These are phyloP conservation scores for Telmatochromis sp. DNA, from an alignment of 2,113 vertebrate genomes.

Conservation along the genomic window DNA sequence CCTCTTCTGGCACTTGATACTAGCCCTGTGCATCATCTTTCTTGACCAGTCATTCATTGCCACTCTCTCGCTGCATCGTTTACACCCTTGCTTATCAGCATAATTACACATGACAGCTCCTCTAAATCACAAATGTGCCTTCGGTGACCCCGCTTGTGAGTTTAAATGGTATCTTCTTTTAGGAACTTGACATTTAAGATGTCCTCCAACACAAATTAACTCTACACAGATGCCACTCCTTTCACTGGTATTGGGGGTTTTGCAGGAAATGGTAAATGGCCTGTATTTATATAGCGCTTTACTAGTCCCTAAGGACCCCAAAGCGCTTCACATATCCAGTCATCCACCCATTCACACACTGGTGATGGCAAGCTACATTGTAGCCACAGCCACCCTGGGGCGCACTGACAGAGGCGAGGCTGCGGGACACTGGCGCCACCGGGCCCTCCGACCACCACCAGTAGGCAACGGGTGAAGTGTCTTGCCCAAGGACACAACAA, in stretches of 20 bases:
- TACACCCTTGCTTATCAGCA: not conserved
- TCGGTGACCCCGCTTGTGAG: not conserved
- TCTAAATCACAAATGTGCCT: not conserved
- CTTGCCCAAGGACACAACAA: too few species aligned
- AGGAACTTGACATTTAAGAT: not conserved
- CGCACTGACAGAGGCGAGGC: too few species aligned
- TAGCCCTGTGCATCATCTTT: not conserved
- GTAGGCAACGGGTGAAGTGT: too few species aligned
- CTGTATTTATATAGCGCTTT: too few species aligned
- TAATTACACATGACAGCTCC: not conserved
- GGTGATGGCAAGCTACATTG: too few species aligned
- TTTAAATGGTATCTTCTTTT: not conserved
- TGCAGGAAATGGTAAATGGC: not conserved
- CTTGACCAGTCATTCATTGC: not conserved
- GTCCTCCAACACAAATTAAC: not conserved
- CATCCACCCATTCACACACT: too few species aligned
- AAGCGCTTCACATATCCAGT: too few species aligned
- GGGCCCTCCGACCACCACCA: too few species aligned
- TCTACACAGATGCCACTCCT: not conserved
- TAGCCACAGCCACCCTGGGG: too few species aligned
- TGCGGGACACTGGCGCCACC: fast-evolving
- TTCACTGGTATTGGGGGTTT: not conserved
- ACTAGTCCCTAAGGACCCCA: too few species aligned
- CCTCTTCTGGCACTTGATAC: not conserved
- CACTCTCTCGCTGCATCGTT: not conserved